Percentiles rank a stretch among this genome's conserved stretches.
Evolutionary conservation across 64 coral and sea anemone species (phyloP).

Genomic region (Acropora yongei): DNA sequence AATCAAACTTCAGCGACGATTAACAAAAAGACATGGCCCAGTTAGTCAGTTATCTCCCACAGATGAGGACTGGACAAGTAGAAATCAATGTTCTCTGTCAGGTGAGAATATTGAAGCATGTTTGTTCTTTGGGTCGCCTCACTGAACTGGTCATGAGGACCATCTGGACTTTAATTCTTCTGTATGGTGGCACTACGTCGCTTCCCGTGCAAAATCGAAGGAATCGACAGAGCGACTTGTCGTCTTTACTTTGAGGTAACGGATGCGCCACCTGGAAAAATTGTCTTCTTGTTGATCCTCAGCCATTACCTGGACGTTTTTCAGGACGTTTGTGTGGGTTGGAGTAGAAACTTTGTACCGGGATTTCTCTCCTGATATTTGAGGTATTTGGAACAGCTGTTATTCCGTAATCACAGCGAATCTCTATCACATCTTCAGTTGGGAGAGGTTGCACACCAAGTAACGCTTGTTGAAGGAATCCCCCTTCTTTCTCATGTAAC

Average conservation of each 20-base stretch:
- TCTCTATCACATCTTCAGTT: conserved; percentile 36
- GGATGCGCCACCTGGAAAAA: conserved; percentile 18
- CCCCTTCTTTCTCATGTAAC: conserved; percentile 47
- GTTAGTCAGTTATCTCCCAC: conserved; percentile 17
- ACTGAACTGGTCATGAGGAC: conserved; percentile 6
- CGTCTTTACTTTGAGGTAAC: conserved; percentile 5
- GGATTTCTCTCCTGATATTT: conserved; percentile 56
- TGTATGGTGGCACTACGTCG: conserved; percentile 24
- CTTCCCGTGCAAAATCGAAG: conserved; percentile 58
- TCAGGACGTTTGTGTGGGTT: conserved; percentile 32
- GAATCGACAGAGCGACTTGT: conserved; percentile 30
- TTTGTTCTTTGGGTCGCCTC: conserved; percentile 42
- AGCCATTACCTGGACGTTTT: conserved; percentile 22
- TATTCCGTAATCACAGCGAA: conserved; percentile 46
- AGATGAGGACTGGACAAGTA: background rate
- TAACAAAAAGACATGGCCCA: background rate
- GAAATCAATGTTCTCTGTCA: background rate
- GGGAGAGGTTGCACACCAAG: background rate
- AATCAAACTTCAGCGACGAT: background rate
- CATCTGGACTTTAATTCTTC: background rate
- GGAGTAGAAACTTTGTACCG: conserved; percentile 45
- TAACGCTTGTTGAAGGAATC: conserved; percentile 15
- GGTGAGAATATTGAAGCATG: conserved; percentile 33
- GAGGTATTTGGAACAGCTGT: conserved; percentile 36
- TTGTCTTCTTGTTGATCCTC: conserved; percentile 22